Conservation (phyloP, 2,888 invertebrate species). For the Stenurella melanura region DNA sequence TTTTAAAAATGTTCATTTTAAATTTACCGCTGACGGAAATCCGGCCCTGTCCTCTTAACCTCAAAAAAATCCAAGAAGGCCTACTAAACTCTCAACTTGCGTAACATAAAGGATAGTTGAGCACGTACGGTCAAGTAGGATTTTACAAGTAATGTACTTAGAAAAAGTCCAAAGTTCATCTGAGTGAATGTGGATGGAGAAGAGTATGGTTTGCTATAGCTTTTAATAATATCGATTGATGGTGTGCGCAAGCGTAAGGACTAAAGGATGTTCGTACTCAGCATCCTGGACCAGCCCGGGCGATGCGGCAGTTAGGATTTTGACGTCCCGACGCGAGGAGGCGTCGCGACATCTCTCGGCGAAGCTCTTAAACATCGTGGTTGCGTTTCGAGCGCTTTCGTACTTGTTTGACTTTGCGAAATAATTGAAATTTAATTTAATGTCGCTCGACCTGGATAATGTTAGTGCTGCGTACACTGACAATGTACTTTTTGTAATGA, state of each 20-base stretch:
- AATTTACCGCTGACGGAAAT: slow-evolving; percentile 9
- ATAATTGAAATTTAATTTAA: slow-evolving; percentile 10
- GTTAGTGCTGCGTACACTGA: slow-evolving; percentile 2
- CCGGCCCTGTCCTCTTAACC: slow-evolving; percentile 30
- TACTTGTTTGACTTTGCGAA: slow-evolving; percentile 1
- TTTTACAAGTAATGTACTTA: slow-evolving; percentile 39
- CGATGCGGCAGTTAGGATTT: slow-evolving; percentile 71
- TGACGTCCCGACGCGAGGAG: slow-evolving; percentile 63
- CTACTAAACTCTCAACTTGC: slow-evolving; percentile 36
- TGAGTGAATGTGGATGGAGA: slow-evolving; percentile 44
- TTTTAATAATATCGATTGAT: slow-evolving; percentile 70
- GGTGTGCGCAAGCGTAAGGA: slow-evolving; percentile 66
- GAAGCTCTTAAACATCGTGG: slow-evolving; percentile 47
- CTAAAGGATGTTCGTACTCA: slow-evolving; percentile 69
- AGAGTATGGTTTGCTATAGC: slow-evolving; percentile 43
- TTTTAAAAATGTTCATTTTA: background rate
- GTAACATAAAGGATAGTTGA: slow-evolving; percentile 33
- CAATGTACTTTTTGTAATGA: background rate
- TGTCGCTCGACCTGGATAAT: background rate
- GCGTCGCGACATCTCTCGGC: slow-evolving; percentile 55
- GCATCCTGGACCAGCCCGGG: slow-evolving; percentile 73
- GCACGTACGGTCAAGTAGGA: slow-evolving; percentile 42
- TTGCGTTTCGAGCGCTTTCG: slow-evolving; percentile 26
- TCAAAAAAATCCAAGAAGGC: slow-evolving; percentile 31
- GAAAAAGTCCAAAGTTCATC: slow-evolving; percentile 44